phyloP scores from a whole-genome alignment of 2,888 invertebrate genomes.

The Norana najaformis region DNA sequence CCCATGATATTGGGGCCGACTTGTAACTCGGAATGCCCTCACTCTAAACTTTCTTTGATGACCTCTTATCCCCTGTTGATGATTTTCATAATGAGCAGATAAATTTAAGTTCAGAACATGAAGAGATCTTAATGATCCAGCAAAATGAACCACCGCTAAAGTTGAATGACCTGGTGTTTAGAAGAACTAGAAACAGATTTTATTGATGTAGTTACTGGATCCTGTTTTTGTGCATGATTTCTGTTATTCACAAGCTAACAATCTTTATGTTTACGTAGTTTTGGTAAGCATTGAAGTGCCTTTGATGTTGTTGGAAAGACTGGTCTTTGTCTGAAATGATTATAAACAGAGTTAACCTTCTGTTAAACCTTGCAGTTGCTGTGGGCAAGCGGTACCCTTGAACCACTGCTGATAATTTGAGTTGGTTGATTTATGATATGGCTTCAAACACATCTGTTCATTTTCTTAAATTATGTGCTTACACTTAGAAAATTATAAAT shows the following conservation, averaged over 20 bases:
- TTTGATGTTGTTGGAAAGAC: neutral
- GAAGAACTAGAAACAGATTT: neutral
- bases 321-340: conserved; percentile 13
- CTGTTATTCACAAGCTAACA: neutral
- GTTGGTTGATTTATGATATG: neutral
- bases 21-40: neutral
- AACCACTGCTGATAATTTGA: neutral
- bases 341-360: neutral
- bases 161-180: neutral
- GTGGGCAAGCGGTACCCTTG: neutral
- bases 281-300: neutral
- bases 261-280: neutral
- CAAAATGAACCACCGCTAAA: neutral
- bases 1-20: neutral
- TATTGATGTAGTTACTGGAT: neutral
- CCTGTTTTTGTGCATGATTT: neutral
- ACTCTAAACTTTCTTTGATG: neutral
- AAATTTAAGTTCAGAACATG: neutral
- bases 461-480: neutral
- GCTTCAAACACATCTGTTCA: neutral
- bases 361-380: neutral
- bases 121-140: neutral
- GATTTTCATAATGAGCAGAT: neutral
- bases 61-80: neutral
- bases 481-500: neutral